Base-by-base conservation (phyloP, 2,888 invertebrate species). In the Pheosia gnoma region DNA sequence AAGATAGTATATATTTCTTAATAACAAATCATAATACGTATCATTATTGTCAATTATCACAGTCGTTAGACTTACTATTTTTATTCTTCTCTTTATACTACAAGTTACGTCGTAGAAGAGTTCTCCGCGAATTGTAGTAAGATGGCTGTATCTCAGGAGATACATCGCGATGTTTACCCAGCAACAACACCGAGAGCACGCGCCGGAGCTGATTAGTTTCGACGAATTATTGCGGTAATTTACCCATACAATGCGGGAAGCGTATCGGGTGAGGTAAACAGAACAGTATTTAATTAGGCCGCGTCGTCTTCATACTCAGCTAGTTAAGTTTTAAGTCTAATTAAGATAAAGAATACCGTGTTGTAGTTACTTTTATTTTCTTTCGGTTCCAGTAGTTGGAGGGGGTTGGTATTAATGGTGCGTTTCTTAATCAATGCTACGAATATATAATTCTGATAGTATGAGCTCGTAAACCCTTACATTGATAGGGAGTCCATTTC, bases 201-300 rank as follows among this genome's bases (percentile, higher is more conserved):
- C 53, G 37, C 53, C 53, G 53, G 37, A 37, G 37, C 37, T 53
- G 53, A 53, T 53, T 53, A 53, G 53, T 37, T 53, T 5, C 11
- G 37, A 11, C 53, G 37, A 53, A 53, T 53, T 53, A 53, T 53
- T 53, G 53, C 10, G 51, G 10, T 11, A 53, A 53, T 53, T 51
- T 51, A 25, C 53, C 11, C 37, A 37, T 8, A 53, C 53, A 38
- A 11, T 37, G 53, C 53, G 53, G 53, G 10, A 53, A 36, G 37
- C 53, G 51, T 37, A 37, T 37, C 11, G 37, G 53, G 51, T 51
- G 25, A 51, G 9, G 51, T 37, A 53, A 53, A 37, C 37, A 53
- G 37, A 37, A 53, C 53, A 10, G 37, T 37, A 37, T 37, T 37
- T 6, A 53, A 53, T 53, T 53, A 53, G 37, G 9, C 8, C 37